Evolutionary conservation across 1,140 invertebrate species (phyloP).

Genomic region (Drosophila carrolli): DNA sequence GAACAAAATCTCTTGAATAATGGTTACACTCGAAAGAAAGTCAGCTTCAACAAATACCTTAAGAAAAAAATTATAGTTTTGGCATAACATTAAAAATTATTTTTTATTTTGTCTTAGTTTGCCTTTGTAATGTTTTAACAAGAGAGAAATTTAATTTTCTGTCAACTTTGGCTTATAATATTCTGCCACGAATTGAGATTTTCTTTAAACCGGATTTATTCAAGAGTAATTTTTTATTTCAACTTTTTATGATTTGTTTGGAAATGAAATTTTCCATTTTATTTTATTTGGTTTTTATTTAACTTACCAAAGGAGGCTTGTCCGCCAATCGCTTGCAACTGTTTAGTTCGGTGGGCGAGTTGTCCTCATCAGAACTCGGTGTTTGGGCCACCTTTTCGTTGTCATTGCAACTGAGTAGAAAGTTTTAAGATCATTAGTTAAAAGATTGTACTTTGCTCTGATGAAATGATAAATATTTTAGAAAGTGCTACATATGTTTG

Average conservation of each 20-base stretch:
- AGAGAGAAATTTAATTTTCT: too few species aligned
- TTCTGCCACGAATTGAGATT: too few species aligned
- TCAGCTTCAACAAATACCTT: too few species aligned
- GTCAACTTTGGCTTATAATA: too few species aligned
- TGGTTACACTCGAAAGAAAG: background rate
- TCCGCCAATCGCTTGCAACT: slow-evolving; percentile 91
- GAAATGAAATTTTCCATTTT: background rate
- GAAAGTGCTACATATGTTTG: background rate
- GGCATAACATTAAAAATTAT: too few species aligned
- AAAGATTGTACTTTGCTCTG: too few species aligned
- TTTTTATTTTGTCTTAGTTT: too few species aligned
- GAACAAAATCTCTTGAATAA: background rate
- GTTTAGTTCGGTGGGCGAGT: slow-evolving; percentile 94
- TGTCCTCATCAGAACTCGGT: slow-evolving; percentile 93
- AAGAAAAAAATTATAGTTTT: too few species aligned
- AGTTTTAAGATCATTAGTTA: background rate
- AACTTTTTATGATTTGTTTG: background rate
- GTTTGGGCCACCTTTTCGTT: slow-evolving; percentile 84
- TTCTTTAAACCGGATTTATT: too few species aligned
- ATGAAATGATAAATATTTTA: too few species aligned
- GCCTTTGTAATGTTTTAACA: too few species aligned
- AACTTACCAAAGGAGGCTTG: slow-evolving; percentile 91
- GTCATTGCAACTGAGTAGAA: slow-evolving; percentile 71
- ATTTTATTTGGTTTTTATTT: background rate
- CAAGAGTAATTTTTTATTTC: too few species aligned